phyloP scores from a whole-genome alignment of 2,888 invertebrate genomes.

The Sphaeridia pumilis region DNA sequence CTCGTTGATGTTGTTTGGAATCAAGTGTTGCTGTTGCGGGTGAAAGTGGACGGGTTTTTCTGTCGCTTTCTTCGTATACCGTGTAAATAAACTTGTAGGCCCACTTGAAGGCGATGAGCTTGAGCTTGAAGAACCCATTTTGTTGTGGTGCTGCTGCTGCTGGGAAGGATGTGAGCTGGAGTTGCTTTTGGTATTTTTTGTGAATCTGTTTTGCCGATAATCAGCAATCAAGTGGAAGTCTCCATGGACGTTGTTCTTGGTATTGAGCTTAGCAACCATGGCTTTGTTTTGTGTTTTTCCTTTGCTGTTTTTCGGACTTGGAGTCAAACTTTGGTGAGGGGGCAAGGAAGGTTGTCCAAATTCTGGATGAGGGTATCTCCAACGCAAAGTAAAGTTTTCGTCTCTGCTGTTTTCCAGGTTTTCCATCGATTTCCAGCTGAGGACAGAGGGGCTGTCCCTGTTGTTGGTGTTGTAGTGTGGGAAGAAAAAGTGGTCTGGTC shows the following conservation, averaged over 20 bases:
- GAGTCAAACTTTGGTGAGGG: slow-evolving; percentile 10
- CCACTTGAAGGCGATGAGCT: slow-evolving; percentile 3
- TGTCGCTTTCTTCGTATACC: slow-evolving; percentile 26
- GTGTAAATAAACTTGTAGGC: slow-evolving; percentile 20
- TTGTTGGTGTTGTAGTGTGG: slow-evolving; percentile 3
- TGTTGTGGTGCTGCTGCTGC: slow-evolving; percentile 1
- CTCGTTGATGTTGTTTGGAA: slow-evolving; percentile 18
- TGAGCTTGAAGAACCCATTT: neutral
- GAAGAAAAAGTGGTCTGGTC: neutral
- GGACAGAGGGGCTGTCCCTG: slow-evolving; percentile 5
- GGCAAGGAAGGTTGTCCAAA: slow-evolving; percentile 5
- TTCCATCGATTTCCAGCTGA: slow-evolving; percentile 30
- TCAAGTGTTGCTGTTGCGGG: slow-evolving; percentile 15
- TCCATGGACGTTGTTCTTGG: slow-evolving; percentile 5
- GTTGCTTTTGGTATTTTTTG: slow-evolving; percentile 23
- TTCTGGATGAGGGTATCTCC: slow-evolving; percentile 28
- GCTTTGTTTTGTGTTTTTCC: slow-evolving; percentile 10
- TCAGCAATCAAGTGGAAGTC: slow-evolving; percentile 18
- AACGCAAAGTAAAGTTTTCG: slow-evolving; percentile 33
- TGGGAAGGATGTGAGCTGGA: too few species aligned
- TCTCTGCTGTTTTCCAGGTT: slow-evolving; percentile 20
- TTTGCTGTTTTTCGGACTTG: slow-evolving; percentile 16
- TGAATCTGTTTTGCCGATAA: slow-evolving; percentile 29
- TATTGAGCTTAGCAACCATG: slow-evolving; percentile 8
- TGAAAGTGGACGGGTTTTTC: slow-evolving; percentile 15